These are phyloP conservation scores for Toxostoma redivivum DNA, from an alignment of 2,113 vertebrate genomes.

Conservation along the genomic window DNA sequence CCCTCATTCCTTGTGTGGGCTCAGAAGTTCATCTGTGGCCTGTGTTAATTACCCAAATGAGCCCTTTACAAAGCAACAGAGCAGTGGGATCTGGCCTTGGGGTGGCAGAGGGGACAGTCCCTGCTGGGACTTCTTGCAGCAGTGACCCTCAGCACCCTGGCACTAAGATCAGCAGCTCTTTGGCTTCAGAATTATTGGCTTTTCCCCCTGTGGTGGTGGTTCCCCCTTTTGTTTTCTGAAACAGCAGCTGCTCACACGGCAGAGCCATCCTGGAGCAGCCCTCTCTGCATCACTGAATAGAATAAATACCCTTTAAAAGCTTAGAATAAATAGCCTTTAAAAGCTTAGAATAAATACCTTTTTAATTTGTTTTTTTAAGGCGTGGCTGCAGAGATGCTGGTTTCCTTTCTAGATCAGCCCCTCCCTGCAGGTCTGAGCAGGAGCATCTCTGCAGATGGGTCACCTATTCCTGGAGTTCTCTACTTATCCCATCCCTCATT, in stretches of 20 bases:
- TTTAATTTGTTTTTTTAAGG: neutral
- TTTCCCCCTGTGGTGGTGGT: neutral
- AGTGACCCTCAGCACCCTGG: neutral
- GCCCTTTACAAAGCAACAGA: neutral
- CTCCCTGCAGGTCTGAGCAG: neutral
- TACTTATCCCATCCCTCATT: neutral
- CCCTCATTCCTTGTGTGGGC: neutral
- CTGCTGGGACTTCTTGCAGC: neutral
- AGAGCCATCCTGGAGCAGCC: neutral
- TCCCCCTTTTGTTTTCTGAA: neutral
- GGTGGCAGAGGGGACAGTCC: neutral
- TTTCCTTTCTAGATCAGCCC: neutral
- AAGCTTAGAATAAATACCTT: neutral
- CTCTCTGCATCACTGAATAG: neutral
- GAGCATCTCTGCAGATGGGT: neutral
- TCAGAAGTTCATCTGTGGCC: neutral
- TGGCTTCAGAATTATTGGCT: neutral
- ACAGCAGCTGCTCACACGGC: neutral
- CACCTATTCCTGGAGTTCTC: neutral
- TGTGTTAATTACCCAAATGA: neutral
- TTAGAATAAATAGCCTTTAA: neutral
- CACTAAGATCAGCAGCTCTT: neutral
- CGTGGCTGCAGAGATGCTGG: neutral
- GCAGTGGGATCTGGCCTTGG: neutral
- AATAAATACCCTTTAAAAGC: neutral